Conservation (phyloP, 2,888 invertebrate species). For the Ennomos quercinarius region DNA sequence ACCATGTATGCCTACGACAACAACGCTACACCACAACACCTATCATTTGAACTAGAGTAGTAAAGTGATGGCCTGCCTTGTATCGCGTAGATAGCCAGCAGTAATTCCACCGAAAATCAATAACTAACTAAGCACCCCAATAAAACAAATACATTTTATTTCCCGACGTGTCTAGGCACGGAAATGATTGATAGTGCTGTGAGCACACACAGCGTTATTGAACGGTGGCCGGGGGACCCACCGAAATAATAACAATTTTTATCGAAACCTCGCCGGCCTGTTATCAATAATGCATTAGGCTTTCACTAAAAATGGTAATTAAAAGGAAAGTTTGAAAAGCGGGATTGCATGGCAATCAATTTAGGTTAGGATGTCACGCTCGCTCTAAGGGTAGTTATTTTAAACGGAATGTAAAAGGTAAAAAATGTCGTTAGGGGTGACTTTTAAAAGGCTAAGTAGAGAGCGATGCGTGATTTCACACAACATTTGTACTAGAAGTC, state of each 20-base stretch:
- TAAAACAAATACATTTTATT: constrained; percentile 78
- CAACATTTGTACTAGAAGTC: constrained; percentile 43
- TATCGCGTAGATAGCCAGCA: constrained; percentile 51
- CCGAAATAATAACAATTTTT: constrained; percentile 63
- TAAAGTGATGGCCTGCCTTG: constrained; percentile 29
- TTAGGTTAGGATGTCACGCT: constrained; percentile 24
- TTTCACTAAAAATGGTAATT: constrained; percentile 48
- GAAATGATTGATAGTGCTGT: constrained; percentile 81
- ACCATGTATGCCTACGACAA: constrained; percentile 51
- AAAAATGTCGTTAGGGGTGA: constrained; percentile 32
- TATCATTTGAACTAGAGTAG: constrained; percentile 39
- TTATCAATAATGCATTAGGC: constrained; percentile 64
- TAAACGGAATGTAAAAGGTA: constrained; percentile 1
- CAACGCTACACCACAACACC: constrained; percentile 43
- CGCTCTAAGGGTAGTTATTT: constrained; percentile 4
- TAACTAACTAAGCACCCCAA: constrained; percentile 64
- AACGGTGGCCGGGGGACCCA: constrained; percentile 61
- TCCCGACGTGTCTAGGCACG: constrained; percentile 69
- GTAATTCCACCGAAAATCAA: constrained; percentile 74
- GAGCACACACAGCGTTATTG: constrained; percentile 77
- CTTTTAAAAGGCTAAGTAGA: constrained; percentile 28
- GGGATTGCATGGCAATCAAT: constrained; percentile 46
- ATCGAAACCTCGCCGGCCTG: constrained; percentile 46
- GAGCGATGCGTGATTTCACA: constrained; percentile 62
- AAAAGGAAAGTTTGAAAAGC: constrained; percentile 46